Evolutionary conservation across 2,797 vertebrate species (phyloP).

Genomic region (Myiotriccus ornatus): DNA sequence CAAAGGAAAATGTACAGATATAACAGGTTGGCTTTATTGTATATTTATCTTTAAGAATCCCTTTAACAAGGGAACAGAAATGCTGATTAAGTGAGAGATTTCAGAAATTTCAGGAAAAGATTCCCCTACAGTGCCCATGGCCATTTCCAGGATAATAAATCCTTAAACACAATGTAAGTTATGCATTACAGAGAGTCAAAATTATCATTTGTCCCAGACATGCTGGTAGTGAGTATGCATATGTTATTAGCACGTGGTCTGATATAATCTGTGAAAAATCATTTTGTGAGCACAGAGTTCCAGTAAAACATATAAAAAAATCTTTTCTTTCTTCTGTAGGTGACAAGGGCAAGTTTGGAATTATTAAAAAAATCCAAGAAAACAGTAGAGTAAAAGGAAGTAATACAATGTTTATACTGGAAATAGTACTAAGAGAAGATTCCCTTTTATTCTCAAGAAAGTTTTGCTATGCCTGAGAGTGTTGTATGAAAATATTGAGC

Average conservation of each 20-base stretch:
- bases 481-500: neutral
- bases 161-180: constrained; percentile 17
- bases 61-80: neutral
- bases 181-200: constrained; percentile 43
- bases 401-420: neutral
- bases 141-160: constrained; percentile 44
- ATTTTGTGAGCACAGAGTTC: constrained; percentile 1
- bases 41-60: neutral
- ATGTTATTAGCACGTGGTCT: constrained; percentile 52
- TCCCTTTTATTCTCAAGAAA: neutral
- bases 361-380: neutral
- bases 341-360: neutral
- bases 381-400: neutral
- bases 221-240: constrained; percentile 40
- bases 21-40: neutral
- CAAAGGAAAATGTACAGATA: neutral
- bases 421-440: neutral
- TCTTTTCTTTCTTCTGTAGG: neutral
- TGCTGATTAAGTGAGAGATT: constrained; percentile 2
- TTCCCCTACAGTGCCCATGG: neutral
- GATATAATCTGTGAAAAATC: constrained; percentile 42
- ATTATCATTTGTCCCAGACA: constrained; percentile 63
- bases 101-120: too few relatives aligned
- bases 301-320: constrained; percentile 30
- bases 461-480: neutral